phyloP scores from a whole-genome alignment of 2,113 vertebrate species.

The Misgurnus mizolepis region DNA sequence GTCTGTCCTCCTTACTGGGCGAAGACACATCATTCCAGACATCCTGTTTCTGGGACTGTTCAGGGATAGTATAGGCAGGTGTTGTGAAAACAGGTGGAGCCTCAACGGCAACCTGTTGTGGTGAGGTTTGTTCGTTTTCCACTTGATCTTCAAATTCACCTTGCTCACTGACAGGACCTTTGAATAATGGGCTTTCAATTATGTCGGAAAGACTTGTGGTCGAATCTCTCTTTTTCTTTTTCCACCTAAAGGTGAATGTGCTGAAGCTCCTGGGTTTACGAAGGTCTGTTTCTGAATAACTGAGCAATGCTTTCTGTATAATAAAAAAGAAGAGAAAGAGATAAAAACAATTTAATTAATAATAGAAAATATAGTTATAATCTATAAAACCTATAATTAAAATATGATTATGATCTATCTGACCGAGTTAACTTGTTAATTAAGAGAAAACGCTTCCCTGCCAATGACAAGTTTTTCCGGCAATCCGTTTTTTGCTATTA shows the following conservation, averaged over 20 bases:
- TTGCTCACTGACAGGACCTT: not conserved
- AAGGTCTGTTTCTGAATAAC: constrained; percentile 75
- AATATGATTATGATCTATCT: too few species aligned
- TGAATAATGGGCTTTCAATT: not conserved
- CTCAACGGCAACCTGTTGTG: not conserved
- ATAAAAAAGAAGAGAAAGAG: not conserved
- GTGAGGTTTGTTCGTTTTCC: not conserved
- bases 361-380: not conserved
- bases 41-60: constrained; percentile 14
- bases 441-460: too few species aligned
- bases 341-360: not conserved
- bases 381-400: not conserved
- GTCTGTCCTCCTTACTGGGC: not conserved
- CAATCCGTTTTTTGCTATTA: too few species aligned
- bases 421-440: too few species aligned
- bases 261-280: constrained; percentile 61
- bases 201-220: constrained; percentile 57
- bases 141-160: constrained; percentile 3
- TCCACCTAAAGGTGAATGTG: constrained; percentile 64
- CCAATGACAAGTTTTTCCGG: too few species aligned
- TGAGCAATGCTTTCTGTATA: constrained; percentile 60
- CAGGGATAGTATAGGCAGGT: not conserved
- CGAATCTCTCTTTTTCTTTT: constrained; percentile 55
- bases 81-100: not conserved
- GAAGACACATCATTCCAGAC: not conserved